Base-by-base conservation (phyloP, 2,888 invertebrate species). In the Clanis bilineata region DNA sequence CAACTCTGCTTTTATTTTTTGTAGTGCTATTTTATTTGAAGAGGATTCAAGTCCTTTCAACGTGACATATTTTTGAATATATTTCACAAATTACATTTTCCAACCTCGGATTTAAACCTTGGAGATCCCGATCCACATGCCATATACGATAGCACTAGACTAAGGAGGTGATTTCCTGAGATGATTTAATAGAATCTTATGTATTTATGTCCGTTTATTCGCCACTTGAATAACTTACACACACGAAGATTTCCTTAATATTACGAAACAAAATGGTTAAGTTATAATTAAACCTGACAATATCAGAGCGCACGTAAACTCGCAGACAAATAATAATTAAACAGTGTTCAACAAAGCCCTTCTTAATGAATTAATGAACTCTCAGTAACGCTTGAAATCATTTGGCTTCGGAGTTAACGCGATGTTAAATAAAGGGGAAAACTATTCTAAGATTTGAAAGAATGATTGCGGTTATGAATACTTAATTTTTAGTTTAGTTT, bases 221-320 rank as follows among this genome's bases (percentile, higher is more conserved):
- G 2, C 41, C 7, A 7, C 10, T 4, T n/a, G 0, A 12, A 38
- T 38, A 1, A n/a, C 3, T 12, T 12, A 10, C 38, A 38, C 7
- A 41, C 41, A 18, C 4, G 22, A 44, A 44, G 12, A 44, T 23
- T 22, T 22, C 12, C 22, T 23, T 21, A 5, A 25, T 25, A 28
- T 47, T 28, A 28, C 56, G 22, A 5, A 7, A 28, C 57, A 56
- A 64, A 57, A 57, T 59, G 38, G 45, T 44, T 28, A 51, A 51
- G 10, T 51, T 51, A 18, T 51, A 51, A 51, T 51, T 51, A 51
- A 45, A 51, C 51, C 51, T 51, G 51, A 51, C 51, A 51, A 51
- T 51, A 51, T 51, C 51, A 51, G 51, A 15, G 18, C 25, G 15
- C 51, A 32, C 51, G 51, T 32, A 51, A 45, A 51, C 10, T 51